Base-by-base conservation (phyloP, 37 sponge, comb jelly and placozoan genomes). In the Mnemiopsis leidyi region DNA sequence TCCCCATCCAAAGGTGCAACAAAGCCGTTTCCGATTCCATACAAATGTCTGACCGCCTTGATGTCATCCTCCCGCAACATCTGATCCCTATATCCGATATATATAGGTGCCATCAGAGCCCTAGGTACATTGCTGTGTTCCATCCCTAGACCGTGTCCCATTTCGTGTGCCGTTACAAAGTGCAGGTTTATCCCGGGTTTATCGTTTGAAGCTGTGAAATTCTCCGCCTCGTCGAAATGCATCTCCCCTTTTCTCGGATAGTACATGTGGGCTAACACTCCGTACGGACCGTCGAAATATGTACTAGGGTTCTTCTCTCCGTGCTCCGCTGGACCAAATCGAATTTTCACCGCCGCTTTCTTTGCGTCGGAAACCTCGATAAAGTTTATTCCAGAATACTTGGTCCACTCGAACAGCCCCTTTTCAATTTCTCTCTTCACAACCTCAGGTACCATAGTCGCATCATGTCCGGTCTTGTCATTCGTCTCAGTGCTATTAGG, bases 141-240 rank as follows among this genome's bases (percentile, higher is more conserved):
- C 0, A 85, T 85, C 23, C 90, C 90, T 13, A 85, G 90, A 23
- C 90, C 90, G 29, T 85, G 90, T 35, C 90, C 90, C 90, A 85
- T 85, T 25, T 85, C 90, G 36, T 85, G 90, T 7, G 90, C 90
- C 1, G 90, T 67, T 26, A 85, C 35, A 23, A 18, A 32, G 31
- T 85, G 7, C 23, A 85, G 90, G 29, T 38, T 85, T 16, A 85
- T 26, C 39, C 90, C 90, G 3, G 26, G 7, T 2, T 23, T 32
- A 39, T 85, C 61, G 32, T 25, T 25, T 18, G 67, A 23, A 5
- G 67, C 35, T 34, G 67, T 85, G 67, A 39, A 85, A 38, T 85
- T 85, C 24, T 85, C 90, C 0, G 90, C 13, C 61, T 85, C 67
- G 67, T 85, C 90, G 23, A 85, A 85, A 30, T 85, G 90, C 48